phyloP scores from a whole-genome alignment of 2,113 vertebrate genomes.

The Pelvicachromis taeniatus region DNA sequence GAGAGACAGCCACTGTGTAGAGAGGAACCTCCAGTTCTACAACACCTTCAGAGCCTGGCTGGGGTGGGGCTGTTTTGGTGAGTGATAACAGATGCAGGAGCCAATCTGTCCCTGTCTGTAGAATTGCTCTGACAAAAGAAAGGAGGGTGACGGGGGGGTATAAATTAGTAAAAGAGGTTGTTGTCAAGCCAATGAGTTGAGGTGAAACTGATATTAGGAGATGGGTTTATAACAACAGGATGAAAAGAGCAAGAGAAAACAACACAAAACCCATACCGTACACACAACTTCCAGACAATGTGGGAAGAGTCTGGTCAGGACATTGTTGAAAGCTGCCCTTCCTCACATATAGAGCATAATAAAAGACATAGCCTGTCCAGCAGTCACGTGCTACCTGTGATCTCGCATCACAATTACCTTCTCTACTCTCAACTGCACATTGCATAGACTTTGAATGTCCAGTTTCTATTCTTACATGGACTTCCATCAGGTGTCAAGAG shows the following conservation, averaged over 20 bases:
- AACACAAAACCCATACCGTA: not conserved
- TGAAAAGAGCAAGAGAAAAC: not conserved
- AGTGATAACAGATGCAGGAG: constrained; percentile 21
- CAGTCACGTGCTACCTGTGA: not conserved
- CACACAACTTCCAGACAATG: not conserved
- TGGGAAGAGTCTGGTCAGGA: not conserved
- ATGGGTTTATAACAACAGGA: not conserved
- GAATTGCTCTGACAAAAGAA: not conserved
- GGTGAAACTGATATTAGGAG: constrained; percentile 3
- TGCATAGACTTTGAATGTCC: not conserved
- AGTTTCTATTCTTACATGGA: not conserved
- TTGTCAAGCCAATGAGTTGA: constrained; percentile 25
- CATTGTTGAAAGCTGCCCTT: not conserved
- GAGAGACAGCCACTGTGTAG: not conserved
- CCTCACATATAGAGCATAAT: not conserved
- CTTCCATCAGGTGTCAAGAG: not conserved
- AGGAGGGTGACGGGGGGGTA: not conserved
- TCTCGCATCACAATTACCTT: not conserved
- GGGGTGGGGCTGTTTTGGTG: constrained; percentile 36
- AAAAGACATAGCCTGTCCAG: not conserved
- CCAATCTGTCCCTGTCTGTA: not conserved
- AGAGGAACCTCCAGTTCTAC: not conserved
- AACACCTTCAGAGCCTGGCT: constrained; percentile 2
- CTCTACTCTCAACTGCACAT: not conserved
- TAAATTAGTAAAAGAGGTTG: constrained; percentile 4